Percentiles rank a stretch among this genome's conserved stretches.
Evolutionary conservation across 2,888 invertebrate genomes (phyloP).

Genomic region (Amiota communis): DNA sequence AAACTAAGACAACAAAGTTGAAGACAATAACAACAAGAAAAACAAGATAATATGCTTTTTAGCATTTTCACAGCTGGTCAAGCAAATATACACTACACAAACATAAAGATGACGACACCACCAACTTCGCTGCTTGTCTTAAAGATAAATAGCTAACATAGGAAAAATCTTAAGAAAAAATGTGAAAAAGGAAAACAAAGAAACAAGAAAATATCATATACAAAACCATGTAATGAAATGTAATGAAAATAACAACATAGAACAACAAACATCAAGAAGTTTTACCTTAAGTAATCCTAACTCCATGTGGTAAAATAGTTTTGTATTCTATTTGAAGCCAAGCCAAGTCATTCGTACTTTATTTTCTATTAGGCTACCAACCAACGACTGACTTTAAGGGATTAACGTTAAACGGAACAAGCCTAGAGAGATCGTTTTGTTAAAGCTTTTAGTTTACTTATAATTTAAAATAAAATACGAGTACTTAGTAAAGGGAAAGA

Average conservation of each 20-base stretch:
- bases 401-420: too few relatives aligned
- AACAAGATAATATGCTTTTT: neutral
- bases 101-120: neutral
- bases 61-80: conserved; percentile 54
- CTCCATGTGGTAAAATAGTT: conserved; percentile 34
- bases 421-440: too few relatives aligned
- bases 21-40: neutral
- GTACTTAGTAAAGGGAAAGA: too few relatives aligned
- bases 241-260: conserved; percentile 8
- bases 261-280: conserved; percentile 12
- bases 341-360: too few relatives aligned
- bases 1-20: conserved; percentile 8
- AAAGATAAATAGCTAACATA: conserved; percentile 1
- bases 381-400: too few relatives aligned
- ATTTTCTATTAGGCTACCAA: too few relatives aligned
- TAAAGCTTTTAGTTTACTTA: too few relatives aligned
- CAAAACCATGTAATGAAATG: neutral
- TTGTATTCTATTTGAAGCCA: conserved; percentile 15
- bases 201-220: neutral
- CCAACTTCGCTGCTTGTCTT: neutral
- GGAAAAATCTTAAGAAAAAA: conserved; percentile 36
- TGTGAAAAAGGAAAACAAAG: neutral
- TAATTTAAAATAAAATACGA: too few relatives aligned
- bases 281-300: conserved; percentile 32
- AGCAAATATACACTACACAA: conserved; percentile 40